Evolutionary conservation across 2,888 invertebrate genomes (phyloP).

Genomic region (Myathropa florea): DNA sequence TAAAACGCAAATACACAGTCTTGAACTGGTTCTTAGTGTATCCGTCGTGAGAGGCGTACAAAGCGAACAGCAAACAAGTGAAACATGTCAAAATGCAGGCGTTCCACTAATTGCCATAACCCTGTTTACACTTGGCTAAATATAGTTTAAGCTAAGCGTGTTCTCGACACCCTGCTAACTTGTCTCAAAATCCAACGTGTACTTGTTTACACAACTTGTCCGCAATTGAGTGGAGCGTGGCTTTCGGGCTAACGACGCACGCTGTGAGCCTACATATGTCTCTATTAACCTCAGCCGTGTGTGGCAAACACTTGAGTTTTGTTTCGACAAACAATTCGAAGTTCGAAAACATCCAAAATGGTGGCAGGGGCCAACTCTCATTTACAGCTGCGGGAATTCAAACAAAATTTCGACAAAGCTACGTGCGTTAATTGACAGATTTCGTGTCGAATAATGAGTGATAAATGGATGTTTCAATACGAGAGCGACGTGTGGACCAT

Average conservation of each 20-base stretch:
- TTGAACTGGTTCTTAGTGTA: not conserved
- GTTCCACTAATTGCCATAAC: not conserved
- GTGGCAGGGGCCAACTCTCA: not conserved
- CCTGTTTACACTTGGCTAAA: constrained; percentile 28
- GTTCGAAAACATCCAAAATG: not conserved
- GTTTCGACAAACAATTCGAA: not conserved
- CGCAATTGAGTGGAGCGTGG: not conserved
- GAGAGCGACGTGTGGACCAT: not conserved
- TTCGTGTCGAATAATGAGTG: not conserved
- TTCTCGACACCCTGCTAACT: constrained; percentile 16
- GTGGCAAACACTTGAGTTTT: not conserved
- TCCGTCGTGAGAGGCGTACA: not conserved
- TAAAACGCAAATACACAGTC: not conserved
- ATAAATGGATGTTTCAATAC: not conserved
- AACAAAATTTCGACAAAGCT: not conserved
- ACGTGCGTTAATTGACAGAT: not conserved
- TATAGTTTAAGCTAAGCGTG: constrained; percentile 16
- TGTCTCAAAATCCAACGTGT: not conserved
- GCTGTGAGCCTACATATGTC: not conserved
- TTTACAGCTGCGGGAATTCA: not conserved
- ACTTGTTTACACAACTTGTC: constrained; percentile 16
- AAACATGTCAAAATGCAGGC: not conserved
- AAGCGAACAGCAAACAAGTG: not conserved
- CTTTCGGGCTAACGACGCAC: not conserved
- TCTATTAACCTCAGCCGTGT: constrained; percentile 11